Evolutionary conservation across 1,140 invertebrate genomes (phyloP).

Genomic region (Telenomus remus): DNA sequence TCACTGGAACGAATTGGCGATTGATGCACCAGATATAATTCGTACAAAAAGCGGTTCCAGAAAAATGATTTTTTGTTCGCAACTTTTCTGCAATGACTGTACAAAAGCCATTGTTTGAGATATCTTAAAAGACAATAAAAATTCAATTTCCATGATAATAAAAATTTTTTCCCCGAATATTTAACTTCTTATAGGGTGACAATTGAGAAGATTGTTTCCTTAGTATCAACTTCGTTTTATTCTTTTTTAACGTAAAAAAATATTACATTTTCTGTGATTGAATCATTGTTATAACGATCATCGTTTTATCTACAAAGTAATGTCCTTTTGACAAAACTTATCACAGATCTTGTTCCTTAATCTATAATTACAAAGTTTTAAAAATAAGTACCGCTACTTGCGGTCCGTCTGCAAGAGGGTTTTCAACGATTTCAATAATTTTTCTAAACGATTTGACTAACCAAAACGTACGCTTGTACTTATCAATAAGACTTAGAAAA

Average conservation of each 20-base stretch:
- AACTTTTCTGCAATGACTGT: neutral
- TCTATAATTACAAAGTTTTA: neutral
- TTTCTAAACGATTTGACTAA: neutral
- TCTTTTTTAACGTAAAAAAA: neutral
- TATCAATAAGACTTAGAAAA: neutral
- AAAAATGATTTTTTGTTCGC: neutral
- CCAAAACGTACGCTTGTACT: no score
- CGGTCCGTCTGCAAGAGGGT: neutral
- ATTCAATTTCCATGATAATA: no score
- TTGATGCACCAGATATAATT: slow-evolving; percentile 29
- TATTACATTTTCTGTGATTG: neutral
- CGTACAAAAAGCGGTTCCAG: slow-evolving; percentile 5
- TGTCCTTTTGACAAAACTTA: neutral
- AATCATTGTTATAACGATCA: neutral
- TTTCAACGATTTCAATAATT: neutral
- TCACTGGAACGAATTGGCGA: slow-evolving; percentile 43
- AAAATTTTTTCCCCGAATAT: no score
- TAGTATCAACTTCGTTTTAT: no score
- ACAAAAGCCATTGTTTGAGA: neutral
- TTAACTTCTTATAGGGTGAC: no score
- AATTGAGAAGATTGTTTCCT: no score
- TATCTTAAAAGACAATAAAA: no score
- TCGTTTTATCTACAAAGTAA: neutral
- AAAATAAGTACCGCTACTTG: neutral
- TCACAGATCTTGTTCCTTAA: neutral